Evolutionary conservation across 2,888 invertebrate genomes (phyloP), one percentile per base, ranked within the genome.

Genomic region (Anagyrus pseudococci): DNA sequence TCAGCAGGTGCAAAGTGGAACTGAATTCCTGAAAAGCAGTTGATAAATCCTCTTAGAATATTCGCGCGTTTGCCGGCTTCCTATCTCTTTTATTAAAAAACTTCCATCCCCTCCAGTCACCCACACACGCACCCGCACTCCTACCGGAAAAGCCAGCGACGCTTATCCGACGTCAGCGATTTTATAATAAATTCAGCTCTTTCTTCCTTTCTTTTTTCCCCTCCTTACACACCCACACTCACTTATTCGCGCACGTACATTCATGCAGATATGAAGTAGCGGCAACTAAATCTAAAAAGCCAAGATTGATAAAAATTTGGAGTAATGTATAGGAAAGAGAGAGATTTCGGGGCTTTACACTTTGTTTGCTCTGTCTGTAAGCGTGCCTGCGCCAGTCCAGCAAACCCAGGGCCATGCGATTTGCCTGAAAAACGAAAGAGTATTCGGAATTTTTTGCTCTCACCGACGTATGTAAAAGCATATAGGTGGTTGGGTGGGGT

Each of bases 1-100:
- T 75, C 49, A 75, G 44, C 57, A 75, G 66, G 56, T 76, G 74
- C 54, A 79, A 50, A 49, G 75, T 72, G 19, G 73, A 70, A 54
- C 73, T 62, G 22, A 68, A 65, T 53, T 62, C 25, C 63, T 41
- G 20, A 8, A 52, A 59, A 19, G n/a, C n/a, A n/a, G n/a, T n/a
- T n/a, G n/a, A n/a, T n/a, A 19, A 23, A 25, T n/a, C n/a, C n/a
- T n/a, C n/a, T n/a, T n/a, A n/a, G n/a, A n/a, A n/a, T n/a, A n/a
- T n/a, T n/a, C n/a, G n/a, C n/a, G n/a, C n/a, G n/a, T n/a, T n/a
- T n/a, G n/a, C n/a, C n/a, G n/a, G n/a, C n/a, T n/a, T n/a, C n/a
- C n/a, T n/a, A n/a, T n/a, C n/a, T n/a, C n/a, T n/a, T n/a, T n/a
- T n/a, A n/a, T n/a, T n/a, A n/a, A n/a, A n/a, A n/a, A n/a, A n/a